These are phyloP conservation scores for Entomobrya proxima DNA, from an alignment of 2,888 invertebrate species.

Conservation along the genomic window DNA sequence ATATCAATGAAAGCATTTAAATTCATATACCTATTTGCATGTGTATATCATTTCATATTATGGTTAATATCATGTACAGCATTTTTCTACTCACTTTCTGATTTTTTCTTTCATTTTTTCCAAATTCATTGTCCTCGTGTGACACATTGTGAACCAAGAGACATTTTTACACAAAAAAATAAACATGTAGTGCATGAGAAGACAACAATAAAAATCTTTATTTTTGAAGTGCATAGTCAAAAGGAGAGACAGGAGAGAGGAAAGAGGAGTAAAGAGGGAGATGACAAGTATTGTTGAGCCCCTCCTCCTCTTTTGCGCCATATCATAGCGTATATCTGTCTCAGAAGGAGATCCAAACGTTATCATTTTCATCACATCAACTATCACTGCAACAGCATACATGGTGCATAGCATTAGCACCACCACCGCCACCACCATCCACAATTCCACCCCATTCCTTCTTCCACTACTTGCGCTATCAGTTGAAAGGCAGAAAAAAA, in stretches of 20 bases:
- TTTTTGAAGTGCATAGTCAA: neutral
- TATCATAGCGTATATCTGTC: slow-evolving; percentile 45
- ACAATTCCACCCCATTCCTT: neutral
- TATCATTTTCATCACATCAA: neutral
- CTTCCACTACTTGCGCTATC: neutral
- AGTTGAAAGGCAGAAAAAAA: neutral
- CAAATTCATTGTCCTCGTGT: too few species aligned
- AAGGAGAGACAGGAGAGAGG: neutral
- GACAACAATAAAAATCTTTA: neutral
- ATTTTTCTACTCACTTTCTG: too few species aligned
- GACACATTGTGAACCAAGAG: too few species aligned
- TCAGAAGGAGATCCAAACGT: slow-evolving; percentile 29
- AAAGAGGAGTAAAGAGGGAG: slow-evolving; percentile 47
- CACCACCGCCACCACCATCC: neutral
- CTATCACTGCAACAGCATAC: slow-evolving; percentile 1
- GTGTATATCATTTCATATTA: too few species aligned
- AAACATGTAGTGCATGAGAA: neutral
- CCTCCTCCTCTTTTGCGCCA: slow-evolving; percentile 52
- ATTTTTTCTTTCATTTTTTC: neutral
- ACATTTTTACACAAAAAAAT: too few species aligned
- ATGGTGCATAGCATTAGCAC: neutral
- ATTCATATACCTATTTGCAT: too few species aligned
- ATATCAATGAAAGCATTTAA: too few species aligned
- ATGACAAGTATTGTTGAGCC: slow-evolving; percentile 57
- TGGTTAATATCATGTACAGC: too few species aligned